Evolutionary conservation across 2,113 vertebrate genomes (phyloP).

Genomic region (Heterocephalus glaber): DNA sequence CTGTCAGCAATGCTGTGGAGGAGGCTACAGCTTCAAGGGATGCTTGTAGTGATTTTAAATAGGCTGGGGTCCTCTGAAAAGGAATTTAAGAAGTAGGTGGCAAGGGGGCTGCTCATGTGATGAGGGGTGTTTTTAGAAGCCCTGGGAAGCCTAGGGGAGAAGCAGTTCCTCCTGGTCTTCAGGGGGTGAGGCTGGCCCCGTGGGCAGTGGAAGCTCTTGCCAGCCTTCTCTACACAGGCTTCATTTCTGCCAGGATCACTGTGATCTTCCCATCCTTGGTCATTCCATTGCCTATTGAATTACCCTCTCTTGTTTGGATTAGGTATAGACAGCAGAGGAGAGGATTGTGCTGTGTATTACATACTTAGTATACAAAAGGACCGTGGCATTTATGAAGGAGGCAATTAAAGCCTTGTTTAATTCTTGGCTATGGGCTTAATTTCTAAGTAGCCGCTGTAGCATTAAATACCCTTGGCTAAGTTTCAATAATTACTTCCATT

Average conservation of each 20-base stretch:
- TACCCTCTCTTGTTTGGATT: background rate
- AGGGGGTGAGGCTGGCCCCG: background rate
- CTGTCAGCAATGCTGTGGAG: background rate
- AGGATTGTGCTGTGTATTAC: accelerated
- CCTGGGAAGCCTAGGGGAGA: background rate
- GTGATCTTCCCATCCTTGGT: accelerated
- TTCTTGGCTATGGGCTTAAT: background rate
- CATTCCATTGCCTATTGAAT: background rate
- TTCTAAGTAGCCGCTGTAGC: background rate
- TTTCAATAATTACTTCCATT: background rate
- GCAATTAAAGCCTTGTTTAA: no score
- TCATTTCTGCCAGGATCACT: accelerated
- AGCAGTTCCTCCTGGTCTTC: accelerated
- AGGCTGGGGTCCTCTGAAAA: background rate
- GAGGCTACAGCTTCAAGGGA: background rate
- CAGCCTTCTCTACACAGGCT: background rate
- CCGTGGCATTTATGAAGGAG: background rate
- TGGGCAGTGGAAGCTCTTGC: no score
- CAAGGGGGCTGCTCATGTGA: background rate
- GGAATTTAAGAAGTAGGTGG: background rate
- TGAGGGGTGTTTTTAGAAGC: background rate
- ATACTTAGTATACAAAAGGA: background rate
- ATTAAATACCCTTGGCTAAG: background rate
- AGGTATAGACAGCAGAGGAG: background rate
- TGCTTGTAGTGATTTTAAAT: background rate